These are phyloP conservation scores for Pemphredon lugubris DNA, from an alignment of 2,888 invertebrate genomes.

Conservation along the genomic window DNA sequence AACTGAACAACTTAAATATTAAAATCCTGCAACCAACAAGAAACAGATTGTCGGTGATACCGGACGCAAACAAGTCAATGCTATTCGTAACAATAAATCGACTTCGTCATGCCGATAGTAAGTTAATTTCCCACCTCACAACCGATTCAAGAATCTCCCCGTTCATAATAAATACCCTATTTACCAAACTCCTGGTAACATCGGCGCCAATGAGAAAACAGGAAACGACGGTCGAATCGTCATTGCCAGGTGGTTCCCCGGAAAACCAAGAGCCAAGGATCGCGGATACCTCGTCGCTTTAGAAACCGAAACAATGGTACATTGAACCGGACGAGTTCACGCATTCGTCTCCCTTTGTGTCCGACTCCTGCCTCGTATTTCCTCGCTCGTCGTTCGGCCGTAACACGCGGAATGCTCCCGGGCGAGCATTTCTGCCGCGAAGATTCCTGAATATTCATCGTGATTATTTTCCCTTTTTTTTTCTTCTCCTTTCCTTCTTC, in stretches of 20 bases:
- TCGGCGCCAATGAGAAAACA: too few relatives aligned
- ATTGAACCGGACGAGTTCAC: slow-evolving; percentile 37
- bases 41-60: too few relatives aligned
- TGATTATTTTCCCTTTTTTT: slow-evolving; percentile 43
- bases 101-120: too few relatives aligned
- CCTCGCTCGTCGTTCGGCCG: slow-evolving; percentile 39
- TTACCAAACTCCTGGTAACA: too few relatives aligned
- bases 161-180: neutral
- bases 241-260: slow-evolving; percentile 9
- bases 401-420: slow-evolving; percentile 35
- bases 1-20: too few relatives aligned
- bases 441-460: slow-evolving; percentile 56
- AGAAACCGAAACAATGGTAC: slow-evolving; percentile 47
- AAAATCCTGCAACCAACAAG: too few relatives aligned
- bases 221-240: slow-evolving; percentile 30
- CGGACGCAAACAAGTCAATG: too few relatives aligned
- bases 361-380: slow-evolving; percentile 24
- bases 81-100: too few relatives aligned
- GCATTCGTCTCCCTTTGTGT: slow-evolving; percentile 36
- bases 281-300: slow-evolving; percentile 30
- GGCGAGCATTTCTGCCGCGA: slow-evolving; percentile 21
- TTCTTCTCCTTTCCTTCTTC: neutral
- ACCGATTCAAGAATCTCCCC: neutral
- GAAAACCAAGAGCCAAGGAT: slow-evolving; percentile 21
- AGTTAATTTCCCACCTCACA: too few relatives aligned